phyloP scores from a whole-genome alignment of 2,797 vertebrate genomes.

The Pipistrellus nathusii region DNA sequence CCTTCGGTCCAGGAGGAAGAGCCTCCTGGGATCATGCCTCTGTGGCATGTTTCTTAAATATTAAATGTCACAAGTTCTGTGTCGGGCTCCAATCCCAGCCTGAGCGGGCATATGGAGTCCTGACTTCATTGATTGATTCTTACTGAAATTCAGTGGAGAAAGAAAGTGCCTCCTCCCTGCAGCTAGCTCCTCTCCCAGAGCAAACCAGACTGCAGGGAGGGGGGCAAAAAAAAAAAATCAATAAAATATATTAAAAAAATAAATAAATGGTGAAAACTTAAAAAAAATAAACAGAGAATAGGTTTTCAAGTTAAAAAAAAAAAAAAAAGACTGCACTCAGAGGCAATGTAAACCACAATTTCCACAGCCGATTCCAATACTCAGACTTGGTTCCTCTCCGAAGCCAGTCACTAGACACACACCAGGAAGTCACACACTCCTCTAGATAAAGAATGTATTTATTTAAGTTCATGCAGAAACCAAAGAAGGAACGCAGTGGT shows the following conservation, averaged over 20 bases:
- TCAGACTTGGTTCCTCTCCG: background rate
- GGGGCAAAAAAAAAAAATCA: no score
- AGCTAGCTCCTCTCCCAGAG: background rate
- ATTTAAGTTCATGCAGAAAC: constrained; percentile 33
- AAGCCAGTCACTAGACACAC: background rate
- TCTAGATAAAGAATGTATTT: constrained; percentile 34
- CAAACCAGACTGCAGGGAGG: background rate
- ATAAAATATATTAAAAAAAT: no score
- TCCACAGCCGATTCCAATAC: constrained; percentile 31
- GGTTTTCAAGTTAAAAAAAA: no score
- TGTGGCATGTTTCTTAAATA: constrained; percentile 53
- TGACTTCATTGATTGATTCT: constrained; percentile 40
- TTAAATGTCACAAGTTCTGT: constrained; percentile 1
- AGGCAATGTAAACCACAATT: background rate
- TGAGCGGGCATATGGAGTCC: background rate
- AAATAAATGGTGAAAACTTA: no score
- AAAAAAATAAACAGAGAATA: no score
- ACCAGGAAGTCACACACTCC: background rate
- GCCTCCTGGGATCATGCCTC: background rate
- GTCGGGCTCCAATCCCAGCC: background rate
- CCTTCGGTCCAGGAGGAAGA: background rate
- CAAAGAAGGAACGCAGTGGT: background rate
- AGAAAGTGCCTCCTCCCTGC: background rate
- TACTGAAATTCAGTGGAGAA: constrained; percentile 43
- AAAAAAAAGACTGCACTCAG: no score